Base-by-base conservation (phyloP, 2,888 invertebrate species). In the Argyresthia goedartella region DNA sequence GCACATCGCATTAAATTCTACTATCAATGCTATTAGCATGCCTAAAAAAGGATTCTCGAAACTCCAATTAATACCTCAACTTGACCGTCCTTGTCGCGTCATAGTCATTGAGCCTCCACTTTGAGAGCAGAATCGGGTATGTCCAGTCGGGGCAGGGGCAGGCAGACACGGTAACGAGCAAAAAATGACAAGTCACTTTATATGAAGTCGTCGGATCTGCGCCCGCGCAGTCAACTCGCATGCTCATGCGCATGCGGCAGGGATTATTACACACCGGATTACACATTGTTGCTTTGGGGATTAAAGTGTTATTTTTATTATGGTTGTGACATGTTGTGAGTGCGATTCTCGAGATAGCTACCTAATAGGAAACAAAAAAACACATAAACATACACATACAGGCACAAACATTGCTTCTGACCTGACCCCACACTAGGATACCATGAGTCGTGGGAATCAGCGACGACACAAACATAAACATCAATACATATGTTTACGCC, bases 131-230 rank as follows among this genome's bases (percentile, higher is more conserved):
- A 11, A 39, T 39, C 39, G n/a, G n/a, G 25, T 46, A 25, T 25
- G 33, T 16, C n/a, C 46, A 46, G 13, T 14, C 50, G 33, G 36
- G 43, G 33, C 41, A 15, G 39, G 3, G 10, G 33, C 15, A 4
- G n/a, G 8, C 46, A 10, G 46, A 10, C 13, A 36, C 44, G 16
- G 35, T 50, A 50, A 50, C 44, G 50, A 50, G 50, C 50, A 50
- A 50, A 50, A 50, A 50, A 50, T 44, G 15, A 44, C 50, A 25
- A 44, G 41, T 48, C 48, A 48, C 48, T 48, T 9, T 42, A 25
- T 42, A 50, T 50, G 16, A 50, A 50, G 50, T 25, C 34, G 42
- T 42, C 50, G 10, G 50, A 10, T n/a, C 16, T 7, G 41, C 42
- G 14, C 33, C 42, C 25, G 25, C 25, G 25, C 25, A 25, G 25